Conservation (phyloP, 1,140 invertebrate genomes). For the Drosophila ambigua region DNA sequence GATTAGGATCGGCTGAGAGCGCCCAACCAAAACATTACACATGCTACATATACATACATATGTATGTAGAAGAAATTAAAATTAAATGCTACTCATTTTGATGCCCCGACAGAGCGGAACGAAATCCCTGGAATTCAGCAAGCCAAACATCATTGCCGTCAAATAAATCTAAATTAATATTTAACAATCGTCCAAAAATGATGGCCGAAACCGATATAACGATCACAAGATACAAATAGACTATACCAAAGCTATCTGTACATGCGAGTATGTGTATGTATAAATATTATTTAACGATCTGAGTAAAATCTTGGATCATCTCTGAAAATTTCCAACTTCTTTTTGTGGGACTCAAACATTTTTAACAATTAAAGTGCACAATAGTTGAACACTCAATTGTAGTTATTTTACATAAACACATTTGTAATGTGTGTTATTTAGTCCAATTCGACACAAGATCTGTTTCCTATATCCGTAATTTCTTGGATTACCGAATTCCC, state of each 20-base stretch:
- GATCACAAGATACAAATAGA: neutral
- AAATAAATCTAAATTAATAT: slow-evolving; percentile 44
- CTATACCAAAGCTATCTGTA: no score
- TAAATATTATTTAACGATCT: no score
- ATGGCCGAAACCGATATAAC: neutral
- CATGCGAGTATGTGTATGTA: no score
- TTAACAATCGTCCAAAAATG: slow-evolving; percentile 6
- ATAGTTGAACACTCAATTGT: no score
- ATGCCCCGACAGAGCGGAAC: slow-evolving; percentile 47
- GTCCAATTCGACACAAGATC: no score
- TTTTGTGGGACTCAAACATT: no score
- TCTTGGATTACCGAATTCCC: neutral
- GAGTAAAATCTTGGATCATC: no score
- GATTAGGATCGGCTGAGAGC: slow-evolving; percentile 25
- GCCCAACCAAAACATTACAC: slow-evolving; percentile 24
- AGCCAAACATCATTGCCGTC: slow-evolving; percentile 16
- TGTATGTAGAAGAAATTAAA: slow-evolving; percentile 21
- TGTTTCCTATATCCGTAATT: neutral
- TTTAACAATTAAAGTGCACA: no score
- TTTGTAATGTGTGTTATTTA: neutral
- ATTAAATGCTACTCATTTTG: slow-evolving; percentile 43
- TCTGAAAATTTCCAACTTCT: no score
- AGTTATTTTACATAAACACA: neutral
- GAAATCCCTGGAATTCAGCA: slow-evolving; percentile 30
- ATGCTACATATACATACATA: neutral